Base-by-base conservation (phyloP, 2,113 vertebrate species). In the Callocephalon fimbriatum region DNA sequence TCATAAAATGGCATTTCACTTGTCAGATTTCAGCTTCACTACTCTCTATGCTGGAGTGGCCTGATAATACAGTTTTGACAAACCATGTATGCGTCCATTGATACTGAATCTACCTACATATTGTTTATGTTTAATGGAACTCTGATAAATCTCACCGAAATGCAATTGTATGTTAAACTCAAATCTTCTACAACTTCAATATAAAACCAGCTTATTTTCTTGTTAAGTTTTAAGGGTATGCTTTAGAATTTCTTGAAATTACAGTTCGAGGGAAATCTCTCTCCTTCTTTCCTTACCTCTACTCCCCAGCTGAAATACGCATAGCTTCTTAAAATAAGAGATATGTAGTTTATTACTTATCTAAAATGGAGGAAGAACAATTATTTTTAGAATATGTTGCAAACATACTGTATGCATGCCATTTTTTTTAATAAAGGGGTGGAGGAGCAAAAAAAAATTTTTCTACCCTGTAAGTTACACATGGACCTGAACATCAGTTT, bases 191-290 rank as follows among this genome's bases (percentile, higher is more conserved):
- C 4, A 4, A 61, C 45, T 53, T 84, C 6, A 8, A 3, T 44
- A 61, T 40, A 87, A 91, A 70, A 7, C 0, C 2, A 4, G 31
- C 40, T 71, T 74, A 58, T 92, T 48, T 94, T 23, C 22, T 47
- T 45, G 0, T 79, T 76, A 25, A 25, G 2, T 84, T 71, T 1
- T 2, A 84, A 73, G 1, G 0, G 0, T 29, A n/a, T 81, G 16
- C 21, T 58, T 42, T 42, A 62, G 29, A 84, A 66, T 78, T 71
- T 15, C 66, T 71, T 54, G 31, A 61, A 90, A 81, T 85, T 74
- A 12, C 18, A 53, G 6, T 4, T 74, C 4, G 7, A 29, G 73
- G 29, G 74, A 80, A 80, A 15, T 62, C 9, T 62, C 16, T 37
- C 9, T 9, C 37, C 19, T 63, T 79, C 20, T 15, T 77, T 73